Evolutionary conservation across 2,888 invertebrate species (phyloP).

Genomic region (Sminthurinus aureus): DNA sequence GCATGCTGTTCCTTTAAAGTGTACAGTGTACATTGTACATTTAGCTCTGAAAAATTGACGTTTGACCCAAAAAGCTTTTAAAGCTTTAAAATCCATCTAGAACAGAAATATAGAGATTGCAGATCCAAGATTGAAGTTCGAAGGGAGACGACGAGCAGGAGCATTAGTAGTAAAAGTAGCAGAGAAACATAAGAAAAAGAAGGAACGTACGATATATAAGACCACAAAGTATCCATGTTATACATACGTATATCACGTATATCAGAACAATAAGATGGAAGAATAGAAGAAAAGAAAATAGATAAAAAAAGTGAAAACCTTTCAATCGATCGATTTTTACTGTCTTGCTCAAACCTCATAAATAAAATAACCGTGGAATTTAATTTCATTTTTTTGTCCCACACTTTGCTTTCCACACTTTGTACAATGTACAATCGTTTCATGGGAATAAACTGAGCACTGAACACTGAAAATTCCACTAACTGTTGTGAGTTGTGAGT

Average conservation of each 20-base stretch:
- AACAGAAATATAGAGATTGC: background rate
- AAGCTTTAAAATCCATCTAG: background rate
- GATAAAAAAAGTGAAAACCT: conserved; percentile 21
- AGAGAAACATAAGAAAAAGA: background rate
- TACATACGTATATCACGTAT: too few relatives aligned
- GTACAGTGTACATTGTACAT: too few relatives aligned
- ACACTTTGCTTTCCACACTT: background rate
- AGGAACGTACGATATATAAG: background rate
- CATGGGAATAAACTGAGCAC: too few relatives aligned
- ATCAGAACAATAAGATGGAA: background rate
- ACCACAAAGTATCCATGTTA: conserved; percentile 1
- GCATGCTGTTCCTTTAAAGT: too few relatives aligned
- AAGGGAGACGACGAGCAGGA: too few relatives aligned
- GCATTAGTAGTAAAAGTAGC: background rate
- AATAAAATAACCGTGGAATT: conserved; percentile 23
- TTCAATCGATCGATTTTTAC: conserved; percentile 33
- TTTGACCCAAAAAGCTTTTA: conserved; percentile 23
- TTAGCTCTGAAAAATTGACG: background rate
- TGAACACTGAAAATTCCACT: too few relatives aligned
- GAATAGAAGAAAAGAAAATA: background rate
- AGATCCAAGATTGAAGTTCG: too few relatives aligned
- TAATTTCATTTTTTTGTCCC: conserved; percentile 7
- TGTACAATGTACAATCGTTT: too few relatives aligned
- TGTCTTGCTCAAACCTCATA: conserved; percentile 9
- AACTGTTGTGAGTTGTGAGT: too few relatives aligned